A percentile compares a stretch with the other conserved stretches of the same genome.
Evolutionary conservation across 2,113 vertebrate genomes (phyloP).

Genomic region (Cochlearius cochlearius): DNA sequence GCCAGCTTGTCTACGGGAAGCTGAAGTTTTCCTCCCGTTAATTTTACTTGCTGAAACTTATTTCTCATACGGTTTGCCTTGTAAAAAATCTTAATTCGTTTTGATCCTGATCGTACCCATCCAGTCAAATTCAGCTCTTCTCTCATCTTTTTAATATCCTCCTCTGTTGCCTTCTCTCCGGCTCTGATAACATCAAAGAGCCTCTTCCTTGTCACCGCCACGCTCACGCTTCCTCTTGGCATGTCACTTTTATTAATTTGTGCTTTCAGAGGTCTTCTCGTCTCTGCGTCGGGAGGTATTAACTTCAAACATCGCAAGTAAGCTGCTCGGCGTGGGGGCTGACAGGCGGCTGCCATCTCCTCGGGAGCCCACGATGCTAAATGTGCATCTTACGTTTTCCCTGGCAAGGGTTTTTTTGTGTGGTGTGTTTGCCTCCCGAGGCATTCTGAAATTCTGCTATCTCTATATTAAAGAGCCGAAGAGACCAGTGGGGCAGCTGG

Average conservation of each 20-base stretch:
- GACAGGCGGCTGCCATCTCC: neutral
- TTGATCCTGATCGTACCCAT: neutral
- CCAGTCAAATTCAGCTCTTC: neutral
- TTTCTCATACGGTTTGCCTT: neutral
- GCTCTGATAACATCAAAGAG: conserved; percentile 10
- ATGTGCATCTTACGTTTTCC: neutral
- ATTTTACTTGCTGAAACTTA: neutral
- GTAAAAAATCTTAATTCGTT: neutral
- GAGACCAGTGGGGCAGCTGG: neutral
- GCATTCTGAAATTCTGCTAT: neutral
- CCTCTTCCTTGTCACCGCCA: neutral
- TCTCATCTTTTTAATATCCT: conserved; percentile 43
- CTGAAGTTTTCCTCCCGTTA: neutral
- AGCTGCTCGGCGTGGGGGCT: neutral
- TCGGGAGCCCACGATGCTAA: neutral
- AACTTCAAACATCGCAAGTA: neutral
- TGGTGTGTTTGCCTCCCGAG: neutral
- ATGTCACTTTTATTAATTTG: neutral
- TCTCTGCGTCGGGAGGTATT: neutral
- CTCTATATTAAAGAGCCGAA: neutral
- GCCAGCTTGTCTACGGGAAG: neutral
- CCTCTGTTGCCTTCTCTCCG: neutral
- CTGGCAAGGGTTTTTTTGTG: neutral
- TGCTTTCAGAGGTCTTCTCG: neutral
- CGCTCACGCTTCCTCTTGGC: neutral